Percentiles rank a stretch among this genome's conserved stretches.
Evolutionary conservation across 2,113 vertebrate genomes (phyloP).

Genomic region (Lampris incognitus): DNA sequence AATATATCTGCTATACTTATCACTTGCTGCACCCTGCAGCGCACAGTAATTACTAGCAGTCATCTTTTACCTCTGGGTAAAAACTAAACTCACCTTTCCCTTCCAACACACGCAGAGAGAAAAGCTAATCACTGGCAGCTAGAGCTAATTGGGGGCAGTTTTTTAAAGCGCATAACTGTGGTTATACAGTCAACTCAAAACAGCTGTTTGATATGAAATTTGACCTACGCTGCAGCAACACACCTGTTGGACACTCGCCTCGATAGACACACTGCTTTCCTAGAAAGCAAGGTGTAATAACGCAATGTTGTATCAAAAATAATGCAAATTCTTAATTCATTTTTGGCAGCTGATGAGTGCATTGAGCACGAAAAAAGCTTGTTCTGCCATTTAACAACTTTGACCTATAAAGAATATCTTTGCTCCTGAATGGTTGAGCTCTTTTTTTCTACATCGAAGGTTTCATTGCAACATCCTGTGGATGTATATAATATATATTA

Average conservation of each 20-base stretch:
- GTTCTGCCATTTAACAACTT: no score
- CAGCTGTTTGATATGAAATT: constrained; percentile 30
- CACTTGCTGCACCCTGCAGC: constrained; percentile 63
- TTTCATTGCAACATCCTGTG: no score
- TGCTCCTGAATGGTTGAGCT: no score
- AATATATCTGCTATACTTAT: constrained; percentile 67
- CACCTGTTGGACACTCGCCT: not conserved
- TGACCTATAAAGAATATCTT: no score
- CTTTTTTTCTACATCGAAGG: no score
- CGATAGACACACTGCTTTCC: no score
- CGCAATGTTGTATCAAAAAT: no score
- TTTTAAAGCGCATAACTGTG: constrained; percentile 3
- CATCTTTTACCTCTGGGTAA: constrained; percentile 46
- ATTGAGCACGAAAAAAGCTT: no score
- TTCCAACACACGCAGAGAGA: not conserved
- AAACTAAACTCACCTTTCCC: constrained; percentile 51
- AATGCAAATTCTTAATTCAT: no score
- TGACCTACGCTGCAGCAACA: not conserved
- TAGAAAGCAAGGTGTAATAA: no score
- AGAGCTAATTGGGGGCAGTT: constrained; percentile 19
- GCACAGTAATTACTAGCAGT: constrained; percentile 60
- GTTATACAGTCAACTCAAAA: not conserved
- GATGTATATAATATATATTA: no score
- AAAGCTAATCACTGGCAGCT: constrained; percentile 48
- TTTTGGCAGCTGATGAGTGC: no score